Base-by-base conservation (phyloP, 2,797 vertebrate genomes). In the Enteromius paludinosus region DNA sequence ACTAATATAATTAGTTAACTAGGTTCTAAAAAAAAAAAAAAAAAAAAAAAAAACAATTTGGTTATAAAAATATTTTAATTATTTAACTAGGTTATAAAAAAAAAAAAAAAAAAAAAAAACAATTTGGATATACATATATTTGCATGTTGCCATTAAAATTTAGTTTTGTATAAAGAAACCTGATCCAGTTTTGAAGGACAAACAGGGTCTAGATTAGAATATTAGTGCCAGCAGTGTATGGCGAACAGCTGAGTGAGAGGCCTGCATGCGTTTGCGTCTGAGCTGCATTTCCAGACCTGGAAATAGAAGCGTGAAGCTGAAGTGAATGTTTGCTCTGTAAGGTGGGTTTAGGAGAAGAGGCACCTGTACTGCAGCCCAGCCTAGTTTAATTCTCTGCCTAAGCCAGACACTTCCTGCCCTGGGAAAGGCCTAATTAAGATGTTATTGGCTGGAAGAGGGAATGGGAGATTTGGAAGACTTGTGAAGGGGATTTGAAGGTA, bases 331-430 rank as follows among this genome's bases (percentile, higher is more conserved):
- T 93, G 90, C 90, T 89, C 89, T 90, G 89, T 90, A 89, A 88
- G 85, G 86, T 88, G 89, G 92, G 92, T 93, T 93, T 93, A 68
- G 87, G 85, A 81, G 86, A 91, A 89, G 69, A 71, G 91, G 89
- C 92, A 92, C 91, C 90, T 92, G 87, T 85, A 84, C 89, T 89
- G 87, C 88, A 90, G 85, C 86, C 89, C 45, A 82, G 59, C 85
- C 54, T 85, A 84, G 85, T 65, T 86, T 90, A 89, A 93, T 93
- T 91, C 88, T 87, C 52, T 77, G 86, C 85, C 79, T 93, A 93
- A 94, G 92, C 91, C 88, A 71, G 85, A 87, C 81, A 91, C 91
- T 94, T 94, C 94, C 94, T 94, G 91, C 89, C 87, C 85, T 83
- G 81, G 84, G 87, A 91, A 86, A 90, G 86, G 84, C 89, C 88